These are phyloP conservation scores for Rostratula benghalensis DNA, from an alignment of 2,113 vertebrate species.

Conservation along the genomic window DNA sequence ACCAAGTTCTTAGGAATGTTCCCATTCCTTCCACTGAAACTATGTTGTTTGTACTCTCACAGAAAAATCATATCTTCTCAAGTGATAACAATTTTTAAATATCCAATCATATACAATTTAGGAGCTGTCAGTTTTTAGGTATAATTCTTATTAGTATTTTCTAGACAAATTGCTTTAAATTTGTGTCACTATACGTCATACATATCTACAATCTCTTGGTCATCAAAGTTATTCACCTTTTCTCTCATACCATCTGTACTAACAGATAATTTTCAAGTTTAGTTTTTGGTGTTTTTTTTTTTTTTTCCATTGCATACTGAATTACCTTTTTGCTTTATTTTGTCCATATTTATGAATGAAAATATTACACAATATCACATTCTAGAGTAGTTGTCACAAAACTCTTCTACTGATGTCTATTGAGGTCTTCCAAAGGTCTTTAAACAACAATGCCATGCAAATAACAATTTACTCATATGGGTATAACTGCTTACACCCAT, in stretches of 20 bases:
- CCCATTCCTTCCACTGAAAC: neutral
- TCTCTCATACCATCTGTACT: neutral
- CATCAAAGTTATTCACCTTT: neutral
- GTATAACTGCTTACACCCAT: accelerated
- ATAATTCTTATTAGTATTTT: neutral
- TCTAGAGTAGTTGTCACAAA: neutral
- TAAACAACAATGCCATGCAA: neutral
- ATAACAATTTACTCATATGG: neutral
- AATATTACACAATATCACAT: neutral
- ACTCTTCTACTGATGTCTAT: neutral
- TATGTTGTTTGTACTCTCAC: neutral
- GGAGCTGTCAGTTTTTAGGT: neutral
- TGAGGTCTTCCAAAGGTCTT: neutral
- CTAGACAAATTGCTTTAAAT: neutral
- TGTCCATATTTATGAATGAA: neutral
- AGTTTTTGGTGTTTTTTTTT: neutral
- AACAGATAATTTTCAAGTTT: neutral
- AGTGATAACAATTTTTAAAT: neutral
- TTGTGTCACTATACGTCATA: neutral
- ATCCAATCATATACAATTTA: neutral
- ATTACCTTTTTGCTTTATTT: neutral
- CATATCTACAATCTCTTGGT: neutral
- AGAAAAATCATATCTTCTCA: neutral
- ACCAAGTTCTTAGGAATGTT: neutral
- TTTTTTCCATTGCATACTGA: neutral